A percentile compares a stretch with the other conserved stretches of the same genome.
These are phyloP conservation scores for Tribolium freemani DNA, from an alignment of 2,888 invertebrate genomes.

Conservation along the genomic window DNA sequence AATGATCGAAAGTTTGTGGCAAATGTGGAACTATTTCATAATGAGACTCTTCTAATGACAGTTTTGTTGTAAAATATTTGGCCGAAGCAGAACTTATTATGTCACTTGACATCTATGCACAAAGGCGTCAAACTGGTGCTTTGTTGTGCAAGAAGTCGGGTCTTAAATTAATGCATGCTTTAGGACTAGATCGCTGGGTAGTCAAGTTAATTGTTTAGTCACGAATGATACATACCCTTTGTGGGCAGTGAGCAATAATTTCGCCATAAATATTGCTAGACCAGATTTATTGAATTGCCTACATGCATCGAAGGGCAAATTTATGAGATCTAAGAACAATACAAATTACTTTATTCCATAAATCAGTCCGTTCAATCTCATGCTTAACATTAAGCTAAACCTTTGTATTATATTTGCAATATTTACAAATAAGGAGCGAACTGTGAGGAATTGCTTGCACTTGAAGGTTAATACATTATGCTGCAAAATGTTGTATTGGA, in stretches of 20 bases:
- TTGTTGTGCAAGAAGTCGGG: slow-evolving; percentile 17
- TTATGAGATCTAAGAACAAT: slow-evolving; percentile 33
- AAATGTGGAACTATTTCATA: background rate
- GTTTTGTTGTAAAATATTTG: background rate
- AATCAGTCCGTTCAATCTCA: slow-evolving; percentile 5
- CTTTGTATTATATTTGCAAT: slow-evolving; percentile 6
- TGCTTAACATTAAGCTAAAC: slow-evolving; percentile 7
- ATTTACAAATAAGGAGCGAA: slow-evolving; percentile 12
- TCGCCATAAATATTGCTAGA: slow-evolving; percentile 28
- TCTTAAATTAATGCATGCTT: slow-evolving; percentile 9
- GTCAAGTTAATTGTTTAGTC: slow-evolving; percentile 35
- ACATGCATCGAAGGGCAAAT: slow-evolving; percentile 13
- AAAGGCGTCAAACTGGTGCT: slow-evolving; percentile 18
- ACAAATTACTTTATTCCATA: slow-evolving; percentile 5
- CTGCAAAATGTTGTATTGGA: background rate
- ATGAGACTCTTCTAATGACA: slow-evolving; percentile 5
- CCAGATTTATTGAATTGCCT: slow-evolving; percentile 33
- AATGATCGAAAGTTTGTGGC: background rate
- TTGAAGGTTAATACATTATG: background rate
- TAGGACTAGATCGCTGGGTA: background rate
- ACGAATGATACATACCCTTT: slow-evolving; percentile 36
- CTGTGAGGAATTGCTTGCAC: slow-evolving; percentile 4
- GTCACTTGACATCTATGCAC: slow-evolving; percentile 10
- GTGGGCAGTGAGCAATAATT: slow-evolving; percentile 28
- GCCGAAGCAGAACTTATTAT: background rate